A percentile compares a stretch with the other conserved stretches of the same genome.
Conservation (phyloP, 2,797 vertebrate species). For the Takifugu ocellatus region DNA sequence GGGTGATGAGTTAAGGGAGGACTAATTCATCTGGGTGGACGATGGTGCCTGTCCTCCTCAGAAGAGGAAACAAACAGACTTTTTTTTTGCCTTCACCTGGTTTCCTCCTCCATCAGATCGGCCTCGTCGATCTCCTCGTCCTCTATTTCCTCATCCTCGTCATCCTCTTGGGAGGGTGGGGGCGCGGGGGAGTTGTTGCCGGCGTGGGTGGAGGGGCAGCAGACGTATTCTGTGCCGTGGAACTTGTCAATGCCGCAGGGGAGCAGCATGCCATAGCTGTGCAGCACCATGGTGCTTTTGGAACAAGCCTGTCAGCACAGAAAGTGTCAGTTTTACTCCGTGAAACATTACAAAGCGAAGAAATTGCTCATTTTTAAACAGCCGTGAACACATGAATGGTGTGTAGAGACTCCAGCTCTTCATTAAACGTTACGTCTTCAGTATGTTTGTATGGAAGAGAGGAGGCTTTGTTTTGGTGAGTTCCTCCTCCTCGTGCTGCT, state of each 20-base stretch:
- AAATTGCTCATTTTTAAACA: too few relatives aligned
- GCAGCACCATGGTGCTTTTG: constrained; percentile 84
- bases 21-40: constrained; percentile 60
- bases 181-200: constrained; percentile 65
- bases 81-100: constrained; percentile 49
- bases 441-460: background rate
- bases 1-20: constrained; percentile 39
- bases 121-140: constrained; percentile 74
- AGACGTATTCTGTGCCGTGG: constrained; percentile 92
- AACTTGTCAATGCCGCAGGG: constrained; percentile 94
- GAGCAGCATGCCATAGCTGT: constrained; percentile 94
- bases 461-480: constrained; percentile 4
- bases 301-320: constrained; percentile 81
- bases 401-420: too few relatives aligned
- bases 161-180: constrained; percentile 60
- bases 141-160: constrained; percentile 79
- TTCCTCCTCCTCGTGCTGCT: constrained; percentile 15
- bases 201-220: constrained; percentile 82
- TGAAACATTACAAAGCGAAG: background rate
- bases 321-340: background rate
- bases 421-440: constrained; percentile 1
- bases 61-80: background rate
- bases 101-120: constrained; percentile 63
- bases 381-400: background rate
- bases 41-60: constrained; percentile 35